These are phyloP conservation scores for Phenganax stokvisi DNA, from an alignment of 92 coral and sea anemone genomes.

Conservation along the genomic window DNA sequence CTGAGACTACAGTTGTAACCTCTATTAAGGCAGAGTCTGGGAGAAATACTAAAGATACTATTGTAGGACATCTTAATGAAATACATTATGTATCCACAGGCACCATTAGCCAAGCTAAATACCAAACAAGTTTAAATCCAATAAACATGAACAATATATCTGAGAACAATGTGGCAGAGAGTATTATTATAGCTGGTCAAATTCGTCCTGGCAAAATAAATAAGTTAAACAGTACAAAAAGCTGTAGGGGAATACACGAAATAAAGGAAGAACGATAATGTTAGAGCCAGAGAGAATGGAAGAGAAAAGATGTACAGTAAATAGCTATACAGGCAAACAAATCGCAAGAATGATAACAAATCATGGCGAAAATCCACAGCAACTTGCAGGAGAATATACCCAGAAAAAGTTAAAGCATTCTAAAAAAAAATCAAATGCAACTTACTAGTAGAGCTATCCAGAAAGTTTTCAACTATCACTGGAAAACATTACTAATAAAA, in stretches of 20 bases:
- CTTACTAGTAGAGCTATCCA: not conserved
- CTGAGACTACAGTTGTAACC: too few relatives aligned
- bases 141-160: too few relatives aligned
- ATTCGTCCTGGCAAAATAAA: too few relatives aligned
- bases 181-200: too few relatives aligned
- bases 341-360: not conserved
- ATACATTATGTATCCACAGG: too few relatives aligned
- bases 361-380: not conserved
- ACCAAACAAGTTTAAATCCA: too few relatives aligned
- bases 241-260: not conserved
- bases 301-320: not conserved
- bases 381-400: not conserved
- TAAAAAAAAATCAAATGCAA: not conserved
- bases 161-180: too few relatives aligned
- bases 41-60: too few relatives aligned
- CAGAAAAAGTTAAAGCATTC: not conserved
- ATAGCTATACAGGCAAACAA: not conserved
- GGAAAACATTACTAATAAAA: constrained; percentile 8
- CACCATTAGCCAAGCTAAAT: too few relatives aligned
- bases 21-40: too few relatives aligned
- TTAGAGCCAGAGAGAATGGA: constrained; percentile 3
- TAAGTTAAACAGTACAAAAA: too few relatives aligned
- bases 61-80: too few relatives aligned
- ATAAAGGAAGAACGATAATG: not conserved
- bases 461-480: not conserved